These are phyloP conservation scores for Chrysotoxum bicinctum DNA, from an alignment of 2,888 invertebrate genomes.

Conservation along the genomic window DNA sequence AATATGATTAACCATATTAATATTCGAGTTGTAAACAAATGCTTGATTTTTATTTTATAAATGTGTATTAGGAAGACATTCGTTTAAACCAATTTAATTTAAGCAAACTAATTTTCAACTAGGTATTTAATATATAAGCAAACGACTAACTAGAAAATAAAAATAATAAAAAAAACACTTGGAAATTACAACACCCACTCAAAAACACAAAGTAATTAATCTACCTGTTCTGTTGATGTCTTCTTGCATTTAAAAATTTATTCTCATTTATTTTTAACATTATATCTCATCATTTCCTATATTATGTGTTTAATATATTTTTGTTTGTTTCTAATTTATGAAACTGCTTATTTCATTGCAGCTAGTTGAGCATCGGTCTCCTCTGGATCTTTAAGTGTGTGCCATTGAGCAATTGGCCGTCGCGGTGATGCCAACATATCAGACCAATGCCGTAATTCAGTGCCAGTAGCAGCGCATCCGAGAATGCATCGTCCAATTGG, in stretches of 20 bases:
- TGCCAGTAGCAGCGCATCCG: constrained; percentile 98
- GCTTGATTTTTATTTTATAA: too few relatives aligned
- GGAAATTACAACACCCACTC: constrained; percentile 56
- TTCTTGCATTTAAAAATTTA: constrained; percentile 24
- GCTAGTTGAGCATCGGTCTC: constrained; percentile 84
- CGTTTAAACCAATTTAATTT: constrained; percentile 17
- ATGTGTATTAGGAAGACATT: too few relatives aligned
- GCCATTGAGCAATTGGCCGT: constrained; percentile 99
- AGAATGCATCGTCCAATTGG: constrained; percentile 98
- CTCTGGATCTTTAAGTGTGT: constrained; percentile 98
- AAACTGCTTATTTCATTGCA: constrained; percentile 77
- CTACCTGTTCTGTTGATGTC: constrained; percentile 69
- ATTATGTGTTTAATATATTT: not conserved
- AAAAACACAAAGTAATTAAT: constrained; percentile 48
- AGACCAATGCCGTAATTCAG: constrained; percentile 99
- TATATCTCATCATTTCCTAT: constrained; percentile 65
- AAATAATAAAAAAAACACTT: not conserved
- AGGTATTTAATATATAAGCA: not conserved
- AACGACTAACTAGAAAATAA: not conserved
- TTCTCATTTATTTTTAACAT: constrained; percentile 36
- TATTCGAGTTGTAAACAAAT: too few relatives aligned
- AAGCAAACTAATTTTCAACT: not conserved
- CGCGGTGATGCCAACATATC: constrained; percentile 99
- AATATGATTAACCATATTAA: too few relatives aligned
- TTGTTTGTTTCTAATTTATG: constrained; percentile 1